Evolutionary conservation across 2,113 vertebrate species (phyloP).

Genomic region (Platanista minor): DNA sequence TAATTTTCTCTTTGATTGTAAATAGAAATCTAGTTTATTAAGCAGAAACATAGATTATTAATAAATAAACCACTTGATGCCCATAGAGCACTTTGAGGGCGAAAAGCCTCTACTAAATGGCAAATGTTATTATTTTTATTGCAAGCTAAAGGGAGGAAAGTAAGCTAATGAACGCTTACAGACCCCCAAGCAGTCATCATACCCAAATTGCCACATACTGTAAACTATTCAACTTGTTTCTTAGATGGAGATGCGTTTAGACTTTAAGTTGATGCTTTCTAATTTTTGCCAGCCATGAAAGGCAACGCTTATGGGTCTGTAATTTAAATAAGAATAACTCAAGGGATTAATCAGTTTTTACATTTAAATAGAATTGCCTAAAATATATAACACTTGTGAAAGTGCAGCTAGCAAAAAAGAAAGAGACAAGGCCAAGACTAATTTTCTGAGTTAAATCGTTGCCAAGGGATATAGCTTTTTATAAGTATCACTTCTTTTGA

Average conservation of each 20-base stretch:
- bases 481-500: not conserved
- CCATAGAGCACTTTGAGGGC: conserved; percentile 65
- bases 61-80: conserved; percentile 72
- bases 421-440: not conserved
- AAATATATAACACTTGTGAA: conserved; percentile 49
- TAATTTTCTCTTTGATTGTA: conserved; percentile 76
- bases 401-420: conserved; percentile 6
- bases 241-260: conserved; percentile 54
- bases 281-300: conserved; percentile 68
- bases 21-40: conserved; percentile 79
- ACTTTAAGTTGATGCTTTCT: conserved; percentile 69
- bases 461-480: not conserved
- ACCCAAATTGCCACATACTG: conserved; percentile 60
- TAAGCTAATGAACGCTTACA: conserved; percentile 70
- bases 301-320: conserved; percentile 54
- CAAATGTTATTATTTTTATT: conserved; percentile 77
- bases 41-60: conserved; percentile 76
- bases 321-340: conserved; percentile 64
- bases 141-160: conserved; percentile 70
- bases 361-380: conserved; percentile 51
- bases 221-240: conserved; percentile 70
- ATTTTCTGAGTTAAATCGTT: conserved; percentile 44
- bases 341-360: conserved; percentile 69
- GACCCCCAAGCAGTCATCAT: conserved; percentile 74
- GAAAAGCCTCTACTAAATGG: conserved; percentile 69